Evolutionary conservation across 2,113 vertebrate genomes (phyloP).

Genomic region (Zapus hudsonius): DNA sequence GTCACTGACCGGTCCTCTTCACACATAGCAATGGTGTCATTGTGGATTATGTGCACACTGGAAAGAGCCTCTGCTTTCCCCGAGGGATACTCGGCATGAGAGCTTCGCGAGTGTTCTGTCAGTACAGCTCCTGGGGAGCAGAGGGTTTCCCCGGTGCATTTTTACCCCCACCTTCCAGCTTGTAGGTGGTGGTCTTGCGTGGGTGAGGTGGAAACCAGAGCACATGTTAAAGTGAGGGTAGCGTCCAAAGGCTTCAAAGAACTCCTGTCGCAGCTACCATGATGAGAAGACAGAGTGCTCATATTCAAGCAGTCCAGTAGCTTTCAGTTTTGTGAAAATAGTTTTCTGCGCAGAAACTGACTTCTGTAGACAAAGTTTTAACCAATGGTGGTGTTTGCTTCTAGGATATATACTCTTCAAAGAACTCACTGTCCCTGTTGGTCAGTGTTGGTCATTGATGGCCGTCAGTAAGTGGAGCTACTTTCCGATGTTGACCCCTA

Average conservation of each 20-base stretch:
- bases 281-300: constrained; percentile 91
- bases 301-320: constrained; percentile 91
- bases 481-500: constrained; percentile 87
- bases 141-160: constrained; percentile 83
- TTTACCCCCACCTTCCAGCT: constrained; percentile 76
- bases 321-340: constrained; percentile 90
- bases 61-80: constrained; percentile 88
- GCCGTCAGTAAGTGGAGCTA: constrained; percentile 90
- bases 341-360: constrained; percentile 88
- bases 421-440: constrained; percentile 84
- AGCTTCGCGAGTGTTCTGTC: constrained; percentile 88
- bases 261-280: constrained; percentile 86
- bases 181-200: constrained; percentile 81
- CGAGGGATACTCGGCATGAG: constrained; percentile 88
- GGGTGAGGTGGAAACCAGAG: constrained; percentile 84
- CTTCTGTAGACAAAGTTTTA: constrained; percentile 90
- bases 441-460: constrained; percentile 80
- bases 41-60: constrained; percentile 87
- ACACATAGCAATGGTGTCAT: constrained; percentile 86
- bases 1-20: constrained; percentile 83
- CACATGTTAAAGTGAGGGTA: constrained; percentile 83
- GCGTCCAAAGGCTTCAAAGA: constrained; percentile 89
- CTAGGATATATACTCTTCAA: constrained; percentile 88
- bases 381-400: constrained; percentile 91
- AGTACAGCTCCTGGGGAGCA: constrained; percentile 87